Evolutionary conservation across 2,888 invertebrate species (phyloP).

Genomic region (Ernsta delagoae): DNA sequence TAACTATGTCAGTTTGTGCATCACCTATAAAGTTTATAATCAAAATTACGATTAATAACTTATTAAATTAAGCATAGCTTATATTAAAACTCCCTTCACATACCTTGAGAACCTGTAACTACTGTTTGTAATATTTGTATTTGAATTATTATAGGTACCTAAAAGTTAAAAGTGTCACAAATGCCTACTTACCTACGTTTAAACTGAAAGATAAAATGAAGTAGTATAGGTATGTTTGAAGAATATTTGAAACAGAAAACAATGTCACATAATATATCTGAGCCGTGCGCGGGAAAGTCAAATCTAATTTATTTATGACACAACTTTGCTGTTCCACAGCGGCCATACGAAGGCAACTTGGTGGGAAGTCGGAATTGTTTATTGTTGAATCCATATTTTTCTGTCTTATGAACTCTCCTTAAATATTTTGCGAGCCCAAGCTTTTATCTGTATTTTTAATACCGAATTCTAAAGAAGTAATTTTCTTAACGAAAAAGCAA

Average conservation of each 20-base stretch:
- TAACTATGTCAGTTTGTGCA: too few species aligned
- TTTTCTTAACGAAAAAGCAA: neutral
- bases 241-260: conserved; percentile 1
- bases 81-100: too few species aligned
- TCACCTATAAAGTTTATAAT: too few species aligned
- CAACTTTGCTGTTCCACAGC: conserved; percentile 5
- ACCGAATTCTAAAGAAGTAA: neutral
- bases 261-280: conserved; percentile 6
- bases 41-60: too few species aligned
- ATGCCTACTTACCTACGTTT: too few species aligned
- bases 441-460: conserved; percentile 5
- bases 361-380: conserved; percentile 13
- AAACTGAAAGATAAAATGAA: too few species aligned
- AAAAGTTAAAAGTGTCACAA: too few species aligned
- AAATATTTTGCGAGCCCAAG: conserved; percentile 5
- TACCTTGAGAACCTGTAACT: too few species aligned
- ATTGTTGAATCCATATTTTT: conserved; percentile 4
- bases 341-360: conserved; percentile 5
- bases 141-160: too few species aligned
- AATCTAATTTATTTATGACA: conserved; percentile 25
- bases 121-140: too few species aligned
- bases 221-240: neutral
- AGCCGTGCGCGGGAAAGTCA: conserved; percentile 2
- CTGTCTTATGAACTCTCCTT: conserved; percentile 5
- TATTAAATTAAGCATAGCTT: too few species aligned